Percentiles rank a stretch among this genome's conserved stretches.
phyloP scores from a whole-genome alignment of 2,888 invertebrate genomes.

The Chrysolina oricalcia region DNA sequence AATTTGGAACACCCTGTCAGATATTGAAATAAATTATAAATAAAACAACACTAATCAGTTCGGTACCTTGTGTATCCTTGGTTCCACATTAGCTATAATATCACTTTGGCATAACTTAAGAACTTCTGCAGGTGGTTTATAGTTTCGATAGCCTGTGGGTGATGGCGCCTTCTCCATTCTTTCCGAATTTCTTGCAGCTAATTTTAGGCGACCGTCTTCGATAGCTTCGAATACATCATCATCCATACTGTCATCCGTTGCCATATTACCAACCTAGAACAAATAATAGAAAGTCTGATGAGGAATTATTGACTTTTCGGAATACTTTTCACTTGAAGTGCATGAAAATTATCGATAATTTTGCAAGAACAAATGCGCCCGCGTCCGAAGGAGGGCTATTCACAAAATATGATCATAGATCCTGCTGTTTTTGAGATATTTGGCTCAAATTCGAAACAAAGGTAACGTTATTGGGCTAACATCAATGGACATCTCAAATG shows the following conservation, averaged over 20 bases:
- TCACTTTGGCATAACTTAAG: slow-evolving; percentile 74
- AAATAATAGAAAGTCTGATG: not conserved
- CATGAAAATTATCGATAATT: too few relatives aligned
- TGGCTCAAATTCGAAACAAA: too few relatives aligned
- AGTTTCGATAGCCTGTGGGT: slow-evolving; percentile 87
- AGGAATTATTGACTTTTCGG: not conserved
- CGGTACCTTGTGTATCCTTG: slow-evolving; percentile 80
- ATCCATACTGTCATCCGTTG: slow-evolving; percentile 83
- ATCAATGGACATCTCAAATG: too few relatives aligned
- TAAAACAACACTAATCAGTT: not conserved
- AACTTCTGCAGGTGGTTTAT: slow-evolving; percentile 83
- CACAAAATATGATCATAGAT: too few relatives aligned
- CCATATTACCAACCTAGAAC: slow-evolving; percentile 39
- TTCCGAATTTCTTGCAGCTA: slow-evolving; percentile 52
- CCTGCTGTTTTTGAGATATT: too few relatives aligned
- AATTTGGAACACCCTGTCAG: too few relatives aligned
- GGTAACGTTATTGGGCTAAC: too few relatives aligned
- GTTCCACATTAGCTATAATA: slow-evolving; percentile 73
- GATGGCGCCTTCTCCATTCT: slow-evolving; percentile 76
- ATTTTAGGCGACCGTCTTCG: slow-evolving; percentile 66
- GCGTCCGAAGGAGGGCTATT: too few relatives aligned
- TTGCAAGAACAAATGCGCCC: too few relatives aligned
- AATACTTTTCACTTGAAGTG: too few relatives aligned
- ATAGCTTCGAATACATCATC: slow-evolving; percentile 88
- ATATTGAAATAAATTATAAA: too few relatives aligned